Conservation (phyloP, 2,888 invertebrate genomes). For the Alviniconcha strummeri region DNA sequence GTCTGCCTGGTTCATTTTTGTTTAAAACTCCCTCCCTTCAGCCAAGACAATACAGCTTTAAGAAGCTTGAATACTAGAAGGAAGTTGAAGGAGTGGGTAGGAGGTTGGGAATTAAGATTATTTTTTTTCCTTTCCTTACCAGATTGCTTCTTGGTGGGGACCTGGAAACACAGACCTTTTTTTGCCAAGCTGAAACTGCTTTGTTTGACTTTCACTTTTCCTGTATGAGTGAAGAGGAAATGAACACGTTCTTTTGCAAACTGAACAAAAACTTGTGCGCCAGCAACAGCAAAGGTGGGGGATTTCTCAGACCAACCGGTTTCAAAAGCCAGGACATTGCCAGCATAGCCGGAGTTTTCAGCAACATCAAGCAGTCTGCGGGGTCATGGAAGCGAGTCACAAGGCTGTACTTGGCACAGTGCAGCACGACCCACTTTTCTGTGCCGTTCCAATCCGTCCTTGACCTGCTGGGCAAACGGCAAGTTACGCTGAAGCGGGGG, state of each 20-base stretch:
- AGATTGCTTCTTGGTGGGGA: slow-evolving; percentile 55
- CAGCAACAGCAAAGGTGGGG: neutral
- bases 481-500: slow-evolving; percentile 72
- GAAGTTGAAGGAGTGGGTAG: too few relatives aligned
- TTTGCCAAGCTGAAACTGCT: slow-evolving; percentile 54
- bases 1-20: too few relatives aligned
- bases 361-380: slow-evolving; percentile 24
- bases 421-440: slow-evolving; percentile 63
- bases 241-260: slow-evolving; percentile 44
- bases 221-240: slow-evolving; percentile 58
- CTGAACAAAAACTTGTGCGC: slow-evolving; percentile 12
- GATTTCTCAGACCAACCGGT: neutral
- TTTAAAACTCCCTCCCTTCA: too few relatives aligned
- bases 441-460: slow-evolving; percentile 78
- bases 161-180: slow-evolving; percentile 49
- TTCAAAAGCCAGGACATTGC: slow-evolving; percentile 1
- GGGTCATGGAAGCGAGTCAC: slow-evolving; percentile 48
- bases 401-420: slow-evolving; percentile 47
- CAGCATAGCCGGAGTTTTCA: slow-evolving; percentile 21
- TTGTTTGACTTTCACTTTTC: slow-evolving; percentile 60
- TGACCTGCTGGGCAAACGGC: slow-evolving; percentile 76
- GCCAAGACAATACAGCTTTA: too few relatives aligned
- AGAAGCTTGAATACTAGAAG: too few relatives aligned
- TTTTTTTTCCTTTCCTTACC: neutral
- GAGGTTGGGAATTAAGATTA: too few relatives aligned